Base-by-base conservation (phyloP, 2,888 invertebrate genomes). In the Julus scanicus region DNA sequence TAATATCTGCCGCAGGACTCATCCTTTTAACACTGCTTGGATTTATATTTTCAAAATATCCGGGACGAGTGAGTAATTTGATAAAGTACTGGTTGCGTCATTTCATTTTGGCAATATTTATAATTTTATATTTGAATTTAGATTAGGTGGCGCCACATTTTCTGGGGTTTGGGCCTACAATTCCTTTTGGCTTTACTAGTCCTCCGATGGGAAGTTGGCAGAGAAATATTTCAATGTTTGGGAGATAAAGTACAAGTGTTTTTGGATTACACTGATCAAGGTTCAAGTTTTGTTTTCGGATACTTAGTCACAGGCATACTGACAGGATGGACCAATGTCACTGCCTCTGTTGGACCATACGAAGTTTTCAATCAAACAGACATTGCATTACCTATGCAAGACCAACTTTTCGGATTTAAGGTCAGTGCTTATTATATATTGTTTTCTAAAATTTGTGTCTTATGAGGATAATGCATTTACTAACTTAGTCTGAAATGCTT, bases 201-300 rank as follows among this genome's bases (percentile, higher is more conserved):
- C 89, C 95, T 99, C 89, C 94, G 97, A 89, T 97, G 97, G 97
- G 93, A 94, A 1, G 93, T 95, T 0, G 98, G 98, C 0, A 93
- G 96, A 84, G 91, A 93, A 0, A 94, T 97, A 6, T 94, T 97
- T 90, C 91, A 94, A 87, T 96, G 95, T 91, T 92, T 96, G 87
- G 95, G 96, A 0, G 93, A 92, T 29, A 94, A 95, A 93, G 94
- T 95, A 0, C 95, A 96, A 2, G 94, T 94, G 0, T 98, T 99
- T 91, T 92, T 99, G 87, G 93, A 94, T 6, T 98, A 95, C 91
- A 95, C 97, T 0, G 94, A 95, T 89, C 94, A 94, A 0, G 99
- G 98, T 0, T 95, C 97, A 0, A 94, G 93, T 0, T 98, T 99
- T 91, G 96, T 98, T 0, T 99, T 96, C 91, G 97, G 97, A 0